Conservation (phyloP, 2,888 invertebrate species). For the Tortrix viridana region DNA sequence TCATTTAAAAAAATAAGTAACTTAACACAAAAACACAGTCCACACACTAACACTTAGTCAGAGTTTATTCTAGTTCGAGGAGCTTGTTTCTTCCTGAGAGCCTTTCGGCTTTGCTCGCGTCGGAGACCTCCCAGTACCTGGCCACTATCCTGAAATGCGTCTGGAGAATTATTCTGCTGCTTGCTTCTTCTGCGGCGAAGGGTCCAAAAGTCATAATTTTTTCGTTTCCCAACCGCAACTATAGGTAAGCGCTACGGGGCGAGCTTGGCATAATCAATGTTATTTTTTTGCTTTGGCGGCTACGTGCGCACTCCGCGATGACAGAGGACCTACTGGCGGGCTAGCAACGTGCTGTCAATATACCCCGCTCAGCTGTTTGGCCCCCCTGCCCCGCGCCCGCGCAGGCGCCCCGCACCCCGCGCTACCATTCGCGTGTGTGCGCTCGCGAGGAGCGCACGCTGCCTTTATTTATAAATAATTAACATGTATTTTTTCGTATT, state of each 20-base stretch:
- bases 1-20: conserved; percentile 59
- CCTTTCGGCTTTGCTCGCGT: conserved; percentile 73
- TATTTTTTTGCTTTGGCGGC: conserved; percentile 56
- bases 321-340: conserved; percentile 84
- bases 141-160: conserved; percentile 80
- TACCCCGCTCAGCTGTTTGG: conserved; percentile 85
- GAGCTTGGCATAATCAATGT: conserved; percentile 74
- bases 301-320: conserved; percentile 77
- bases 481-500: background rate
- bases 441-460: conserved; percentile 46
- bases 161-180: conserved; percentile 77
- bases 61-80: conserved; percentile 60
- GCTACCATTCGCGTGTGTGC: conserved; percentile 50
- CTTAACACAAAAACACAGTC: conserved; percentile 67
- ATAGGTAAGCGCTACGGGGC: conserved; percentile 74
- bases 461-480: conserved; percentile 12
- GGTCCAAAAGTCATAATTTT: conserved; percentile 84
- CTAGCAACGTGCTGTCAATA: conserved; percentile 85
- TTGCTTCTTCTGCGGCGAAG: conserved; percentile 74
- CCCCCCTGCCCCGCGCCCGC: conserved; percentile 64
- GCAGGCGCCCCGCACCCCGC: conserved; percentile 61
- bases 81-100: conserved; percentile 69
- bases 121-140: conserved; percentile 79
- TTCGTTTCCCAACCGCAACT: conserved; percentile 76
- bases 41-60: conserved; percentile 72